These are phyloP conservation scores for Drosophila varians DNA, from an alignment of 1,140 invertebrate species.

Conservation along the genomic window DNA sequence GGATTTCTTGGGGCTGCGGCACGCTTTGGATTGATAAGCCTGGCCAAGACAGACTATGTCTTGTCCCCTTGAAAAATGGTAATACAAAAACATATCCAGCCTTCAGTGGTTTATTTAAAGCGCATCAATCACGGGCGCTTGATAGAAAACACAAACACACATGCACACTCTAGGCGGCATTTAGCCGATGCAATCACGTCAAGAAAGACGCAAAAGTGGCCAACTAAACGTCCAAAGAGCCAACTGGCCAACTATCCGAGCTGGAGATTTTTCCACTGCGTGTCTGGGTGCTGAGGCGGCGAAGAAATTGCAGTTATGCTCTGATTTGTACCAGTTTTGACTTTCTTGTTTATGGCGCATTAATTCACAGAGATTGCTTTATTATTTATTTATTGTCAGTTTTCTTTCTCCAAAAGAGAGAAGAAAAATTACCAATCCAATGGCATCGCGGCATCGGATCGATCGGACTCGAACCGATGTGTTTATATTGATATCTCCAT, in stretches of 20 bases:
- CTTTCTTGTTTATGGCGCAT: slow-evolving; percentile 83
- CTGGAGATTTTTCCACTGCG: slow-evolving; percentile 37
- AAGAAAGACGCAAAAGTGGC: slow-evolving; percentile 60
- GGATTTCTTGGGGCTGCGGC: slow-evolving; percentile 20
- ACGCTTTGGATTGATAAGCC: slow-evolving; percentile 69
- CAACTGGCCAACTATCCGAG: background rate
- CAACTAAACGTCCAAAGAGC: slow-evolving; percentile 4
- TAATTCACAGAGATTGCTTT: slow-evolving; percentile 77
- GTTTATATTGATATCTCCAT: slow-evolving; percentile 48
- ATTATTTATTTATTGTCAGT: slow-evolving; percentile 79
- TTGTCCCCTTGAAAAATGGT: background rate
- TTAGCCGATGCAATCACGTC: slow-evolving; percentile 51
- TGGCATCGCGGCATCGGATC: slow-evolving; percentile 30
- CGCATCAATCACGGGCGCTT: slow-evolving; percentile 64
- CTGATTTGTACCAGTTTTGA: slow-evolving; percentile 84
- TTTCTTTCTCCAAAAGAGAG: slow-evolving; percentile 58
- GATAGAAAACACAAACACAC: slow-evolving; percentile 10
- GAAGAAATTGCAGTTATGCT: slow-evolving; percentile 83
- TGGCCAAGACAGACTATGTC: slow-evolving; percentile 46
- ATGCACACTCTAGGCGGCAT: slow-evolving; percentile 9
- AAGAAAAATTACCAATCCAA: slow-evolving; percentile 56
- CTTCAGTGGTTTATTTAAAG: slow-evolving; percentile 68
- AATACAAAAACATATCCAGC: slow-evolving; percentile 36
- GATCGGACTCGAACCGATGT: slow-evolving; percentile 25
- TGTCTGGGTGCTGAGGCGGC: slow-evolving; percentile 65